Evolutionary conservation across 2,113 vertebrate genomes (phyloP).

Genomic region (Colistium nudipinnis): DNA sequence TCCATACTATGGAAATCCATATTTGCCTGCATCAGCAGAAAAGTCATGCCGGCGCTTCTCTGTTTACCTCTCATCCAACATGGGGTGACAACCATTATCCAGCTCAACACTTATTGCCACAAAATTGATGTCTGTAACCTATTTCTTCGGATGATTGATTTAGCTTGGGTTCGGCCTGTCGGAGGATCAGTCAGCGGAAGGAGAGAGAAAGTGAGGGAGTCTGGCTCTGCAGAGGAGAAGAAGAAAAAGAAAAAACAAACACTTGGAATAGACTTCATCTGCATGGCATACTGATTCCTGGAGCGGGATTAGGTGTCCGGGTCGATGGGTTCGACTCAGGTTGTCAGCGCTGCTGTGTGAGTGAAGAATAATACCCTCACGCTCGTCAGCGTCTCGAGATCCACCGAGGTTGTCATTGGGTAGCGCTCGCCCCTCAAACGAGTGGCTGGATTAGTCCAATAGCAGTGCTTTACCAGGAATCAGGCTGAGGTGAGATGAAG

Average conservation of each 20-base stretch:
- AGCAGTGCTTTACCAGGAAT: conserved; percentile 32
- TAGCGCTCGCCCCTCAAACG: conserved; percentile 57
- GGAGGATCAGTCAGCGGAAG: conserved; percentile 67
- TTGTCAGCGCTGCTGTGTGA: conserved; percentile 59
- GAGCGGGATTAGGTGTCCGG: conserved; percentile 64
- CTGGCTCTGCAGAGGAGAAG: conserved; percentile 41
- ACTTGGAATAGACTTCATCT: conserved; percentile 66
- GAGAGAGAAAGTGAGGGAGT: conserved; percentile 21
- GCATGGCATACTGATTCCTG: conserved; percentile 61
- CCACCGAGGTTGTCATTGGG: conserved; percentile 73
- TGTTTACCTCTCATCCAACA: conserved; percentile 61
- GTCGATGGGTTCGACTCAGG: conserved; percentile 53
- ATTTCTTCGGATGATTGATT: conserved; percentile 77
- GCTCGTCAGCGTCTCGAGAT: conserved; percentile 66
- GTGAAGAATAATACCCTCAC: conserved; percentile 68
- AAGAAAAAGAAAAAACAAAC: conserved; percentile 59
- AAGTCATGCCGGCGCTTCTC: conserved; percentile 41
- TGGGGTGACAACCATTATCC: conserved; percentile 55
- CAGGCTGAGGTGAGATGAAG: conserved; percentile 21
- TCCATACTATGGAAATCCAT: conserved; percentile 46
- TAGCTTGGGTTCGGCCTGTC: conserved; percentile 53
- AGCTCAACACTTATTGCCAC: conserved; percentile 65
- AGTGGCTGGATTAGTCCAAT: conserved; percentile 70
- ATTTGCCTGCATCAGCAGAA: conserved; percentile 63
- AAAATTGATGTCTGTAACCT: conserved; percentile 70